A percentile compares a stretch with the other conserved stretches of the same genome.
These are phyloP conservation scores for Rhabdomys pumilio DNA, from an alignment of 2,797 vertebrate genomes.

Conservation along the genomic window DNA sequence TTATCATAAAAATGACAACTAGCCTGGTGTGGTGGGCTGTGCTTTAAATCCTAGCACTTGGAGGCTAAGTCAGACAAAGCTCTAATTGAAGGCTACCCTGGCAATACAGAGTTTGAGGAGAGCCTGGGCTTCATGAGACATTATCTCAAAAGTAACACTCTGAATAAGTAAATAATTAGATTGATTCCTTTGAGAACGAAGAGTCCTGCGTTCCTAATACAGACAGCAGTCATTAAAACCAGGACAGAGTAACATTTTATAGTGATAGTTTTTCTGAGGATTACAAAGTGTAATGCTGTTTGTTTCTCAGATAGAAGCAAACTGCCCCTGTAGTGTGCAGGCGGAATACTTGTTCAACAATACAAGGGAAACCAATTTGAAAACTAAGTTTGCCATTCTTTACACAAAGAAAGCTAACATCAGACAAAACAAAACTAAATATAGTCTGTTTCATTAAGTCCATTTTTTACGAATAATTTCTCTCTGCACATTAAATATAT, in stretches of 20 bases:
- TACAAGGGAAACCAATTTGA: background rate
- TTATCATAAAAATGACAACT: background rate
- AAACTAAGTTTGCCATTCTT: background rate
- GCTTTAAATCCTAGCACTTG: background rate
- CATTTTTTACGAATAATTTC: constrained; percentile 2
- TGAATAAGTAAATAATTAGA: background rate
- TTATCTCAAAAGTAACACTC: background rate
- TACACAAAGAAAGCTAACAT: background rate
- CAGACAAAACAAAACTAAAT: background rate
- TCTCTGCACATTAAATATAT: background rate
- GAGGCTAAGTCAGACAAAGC: background rate
- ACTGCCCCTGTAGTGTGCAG: background rate
- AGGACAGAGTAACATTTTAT: background rate
- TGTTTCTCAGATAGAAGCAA: constrained; percentile 14
- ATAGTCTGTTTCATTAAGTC: background rate
- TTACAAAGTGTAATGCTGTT: background rate
- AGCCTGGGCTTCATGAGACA: background rate
- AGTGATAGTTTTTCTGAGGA: background rate
- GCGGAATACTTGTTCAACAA: background rate
- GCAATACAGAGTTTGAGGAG: background rate
- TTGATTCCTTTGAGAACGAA: constrained; percentile 22
- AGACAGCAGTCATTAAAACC: background rate
- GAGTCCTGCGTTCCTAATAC: background rate
- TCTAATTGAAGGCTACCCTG: background rate
- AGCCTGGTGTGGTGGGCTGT: background rate